These are phyloP conservation scores for Trachymyrmex cornetzi DNA, from an alignment of 1,140 invertebrate genomes.

Conservation along the genomic window DNA sequence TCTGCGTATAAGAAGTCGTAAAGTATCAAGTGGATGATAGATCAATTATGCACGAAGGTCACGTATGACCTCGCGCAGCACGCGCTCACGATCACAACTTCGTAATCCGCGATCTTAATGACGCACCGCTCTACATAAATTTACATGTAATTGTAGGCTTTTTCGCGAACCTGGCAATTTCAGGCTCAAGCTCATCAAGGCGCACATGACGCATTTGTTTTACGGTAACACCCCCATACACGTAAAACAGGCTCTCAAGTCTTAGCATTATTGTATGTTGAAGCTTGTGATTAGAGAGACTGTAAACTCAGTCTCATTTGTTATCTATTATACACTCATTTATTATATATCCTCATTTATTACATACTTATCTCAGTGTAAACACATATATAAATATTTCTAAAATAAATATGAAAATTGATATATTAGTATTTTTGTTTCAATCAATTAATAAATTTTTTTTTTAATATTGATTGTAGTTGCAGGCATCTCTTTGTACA, in stretches of 20 bases:
- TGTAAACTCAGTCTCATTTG: constrained; percentile 22
- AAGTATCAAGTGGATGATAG: constrained; percentile 33
- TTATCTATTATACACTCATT: neutral
- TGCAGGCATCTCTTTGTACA: too few relatives aligned
- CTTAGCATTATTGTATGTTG: constrained; percentile 32
- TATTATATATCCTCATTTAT: neutral
- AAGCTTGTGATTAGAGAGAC: neutral
- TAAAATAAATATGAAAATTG: neutral
- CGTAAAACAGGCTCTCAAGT: constrained; percentile 41
- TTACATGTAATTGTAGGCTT: constrained; percentile 84
- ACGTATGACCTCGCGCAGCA: constrained; percentile 50
- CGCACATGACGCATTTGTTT: constrained; percentile 53
- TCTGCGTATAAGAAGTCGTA: constrained; percentile 5
- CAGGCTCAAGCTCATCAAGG: neutral
- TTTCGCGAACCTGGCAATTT: constrained; percentile 70
- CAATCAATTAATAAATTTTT: neutral
- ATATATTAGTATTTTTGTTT: neutral
- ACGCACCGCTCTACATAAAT: constrained; percentile 84
- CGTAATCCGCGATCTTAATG: constrained; percentile 84
- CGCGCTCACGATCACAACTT: constrained; percentile 46
- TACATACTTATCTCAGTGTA: neutral
- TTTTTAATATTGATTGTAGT: neutral
- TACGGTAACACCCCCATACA: constrained; percentile 37
- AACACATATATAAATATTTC: neutral
- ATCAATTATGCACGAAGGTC: constrained; percentile 36